Conservation (phyloP, 2,113 vertebrate species). For the Dissostichus mawsoni region DNA sequence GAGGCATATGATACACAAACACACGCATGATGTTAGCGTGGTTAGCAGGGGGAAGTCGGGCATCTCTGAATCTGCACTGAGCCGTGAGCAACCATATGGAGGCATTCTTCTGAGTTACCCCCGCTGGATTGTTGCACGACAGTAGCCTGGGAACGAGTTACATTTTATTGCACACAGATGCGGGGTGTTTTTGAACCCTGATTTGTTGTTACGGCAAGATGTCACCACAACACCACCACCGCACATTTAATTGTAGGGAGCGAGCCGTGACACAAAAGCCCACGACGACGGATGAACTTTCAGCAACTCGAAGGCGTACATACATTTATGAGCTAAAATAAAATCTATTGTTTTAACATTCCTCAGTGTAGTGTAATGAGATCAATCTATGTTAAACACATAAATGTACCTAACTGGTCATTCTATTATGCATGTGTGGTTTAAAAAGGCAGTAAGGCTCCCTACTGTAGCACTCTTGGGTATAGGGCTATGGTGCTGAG, state of each 20-base stretch:
- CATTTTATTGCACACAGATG: conserved; percentile 44
- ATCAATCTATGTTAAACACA: conserved; percentile 10
- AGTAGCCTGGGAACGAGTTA: conserved; percentile 33
- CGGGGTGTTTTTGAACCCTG: conserved; percentile 42
- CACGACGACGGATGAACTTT: conserved; percentile 15
- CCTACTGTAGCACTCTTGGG: not conserved
- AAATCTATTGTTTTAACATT: conserved; percentile 35
- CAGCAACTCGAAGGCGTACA: not conserved
- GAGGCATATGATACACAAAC: not conserved
- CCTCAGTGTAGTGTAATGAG: not conserved
- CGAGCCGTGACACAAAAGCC: conserved; percentile 24
- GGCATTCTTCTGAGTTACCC: conserved; percentile 36
- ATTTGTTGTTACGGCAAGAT: conserved; percentile 54
- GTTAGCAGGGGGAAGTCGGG: not conserved
- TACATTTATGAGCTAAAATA: conserved; percentile 36
- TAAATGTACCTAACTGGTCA: not conserved
- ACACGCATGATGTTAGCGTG: conserved; percentile 6
- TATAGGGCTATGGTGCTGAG: not conserved
- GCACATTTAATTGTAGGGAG: conserved; percentile 30
- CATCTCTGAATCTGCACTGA: conserved; percentile 46
- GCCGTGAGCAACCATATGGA: conserved; percentile 60
- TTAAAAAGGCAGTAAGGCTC: conserved; percentile 22
- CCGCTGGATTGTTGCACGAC: conserved; percentile 23
- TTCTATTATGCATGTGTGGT: not conserved
- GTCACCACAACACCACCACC: conserved; percentile 33